Percentiles rank a stretch among this genome's conserved stretches.
These are phyloP conservation scores for Drosophila subquinaria DNA, from an alignment of 2,888 invertebrate genomes.

Conservation along the genomic window DNA sequence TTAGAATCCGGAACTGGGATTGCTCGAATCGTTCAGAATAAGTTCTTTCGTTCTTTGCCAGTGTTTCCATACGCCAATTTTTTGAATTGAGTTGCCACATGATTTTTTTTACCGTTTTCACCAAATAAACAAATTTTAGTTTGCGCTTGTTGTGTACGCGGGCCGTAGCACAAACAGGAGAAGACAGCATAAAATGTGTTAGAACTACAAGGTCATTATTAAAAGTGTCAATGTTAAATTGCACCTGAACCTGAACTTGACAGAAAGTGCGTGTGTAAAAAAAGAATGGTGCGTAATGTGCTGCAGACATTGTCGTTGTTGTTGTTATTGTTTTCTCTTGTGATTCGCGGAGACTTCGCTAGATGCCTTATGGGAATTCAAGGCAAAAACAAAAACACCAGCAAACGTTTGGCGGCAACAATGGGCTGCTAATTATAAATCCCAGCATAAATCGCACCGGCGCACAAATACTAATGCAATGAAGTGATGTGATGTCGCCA, in stretches of 20 bases:
- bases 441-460: slow-evolving; percentile 69
- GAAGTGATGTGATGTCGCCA: slow-evolving; percentile 63
- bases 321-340: slow-evolving; percentile 32
- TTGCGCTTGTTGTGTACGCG: slow-evolving; percentile 15
- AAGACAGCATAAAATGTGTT: slow-evolving; percentile 39
- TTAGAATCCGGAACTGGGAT: too few species aligned
- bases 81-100: too few species aligned
- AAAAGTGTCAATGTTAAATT: slow-evolving; percentile 34
- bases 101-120: too few species aligned
- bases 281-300: slow-evolving; percentile 38
- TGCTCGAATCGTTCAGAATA: too few species aligned
- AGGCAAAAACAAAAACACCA: slow-evolving; percentile 55
- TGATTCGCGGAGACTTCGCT: slow-evolving; percentile 29
- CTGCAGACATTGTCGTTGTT: slow-evolving; percentile 12
- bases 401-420: slow-evolving; percentile 71
- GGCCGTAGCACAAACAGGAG: slow-evolving; percentile 17
- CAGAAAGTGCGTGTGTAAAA: slow-evolving; percentile 17
- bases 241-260: slow-evolving; percentile 69
- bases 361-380: slow-evolving; percentile 48
- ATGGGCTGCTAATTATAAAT: slow-evolving; percentile 76
- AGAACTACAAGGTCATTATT: slow-evolving; percentile 46
- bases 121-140: too few species aligned
- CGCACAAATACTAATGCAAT: slow-evolving; percentile 41
- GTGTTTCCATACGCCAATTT: too few species aligned
- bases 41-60: too few species aligned